Evolutionary conservation across 2,888 invertebrate species (phyloP), one percentile per base, ranked within the genome.

Genomic region (Criorhina ranunculi): DNA sequence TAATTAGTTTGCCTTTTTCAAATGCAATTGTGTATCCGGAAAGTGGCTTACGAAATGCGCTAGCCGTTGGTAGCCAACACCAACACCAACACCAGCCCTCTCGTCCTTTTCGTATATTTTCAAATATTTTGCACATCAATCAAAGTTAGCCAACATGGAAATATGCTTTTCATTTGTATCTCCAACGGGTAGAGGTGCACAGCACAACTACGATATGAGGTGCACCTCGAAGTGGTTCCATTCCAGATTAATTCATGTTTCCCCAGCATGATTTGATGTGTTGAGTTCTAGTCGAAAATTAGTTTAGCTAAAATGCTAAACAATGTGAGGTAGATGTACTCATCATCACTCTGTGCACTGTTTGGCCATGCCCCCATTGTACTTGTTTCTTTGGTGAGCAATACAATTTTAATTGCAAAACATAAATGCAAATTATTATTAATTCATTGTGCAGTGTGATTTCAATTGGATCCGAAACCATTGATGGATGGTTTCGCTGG

Each of bases 1-100:
- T 85, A 87, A 86, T 87, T 87, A 87, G 86, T 76, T 80, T 72
- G 72, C 70, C n/a, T 59, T 73, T 70, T 86, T 73, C 70, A 60
- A 53, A 73, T 73, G 76, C 72, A 78, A 82, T 82, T 64, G n/a
- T 17, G 51, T 67, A 66, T 59, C 19, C 7, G 53, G 11, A 60
- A 55, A 75, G 31, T 80, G 80, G 31, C 66, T 53, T 53, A 44
- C 51, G 15, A 57, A 73, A 53, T 60, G 11, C 49, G 59, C 33
- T 72, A 15, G 17, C 40, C 46, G 78, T 67, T 60, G 24, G 24
- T 24, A 42, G 53, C 72, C 29, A 66, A 72, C 67, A 62, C n/a
- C n/a, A n/a, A n/a, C n/a, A n/a, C n/a, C n/a, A n/a, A n/a, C n/a
- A n/a, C n/a, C 77, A 55, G 59, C 31, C 46, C 53, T 55, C 62